Evolutionary conservation across 2,888 invertebrate species (phyloP), one percentile per base, ranked within the genome.

Genomic region (Rhogogaster chlorosoma): DNA sequence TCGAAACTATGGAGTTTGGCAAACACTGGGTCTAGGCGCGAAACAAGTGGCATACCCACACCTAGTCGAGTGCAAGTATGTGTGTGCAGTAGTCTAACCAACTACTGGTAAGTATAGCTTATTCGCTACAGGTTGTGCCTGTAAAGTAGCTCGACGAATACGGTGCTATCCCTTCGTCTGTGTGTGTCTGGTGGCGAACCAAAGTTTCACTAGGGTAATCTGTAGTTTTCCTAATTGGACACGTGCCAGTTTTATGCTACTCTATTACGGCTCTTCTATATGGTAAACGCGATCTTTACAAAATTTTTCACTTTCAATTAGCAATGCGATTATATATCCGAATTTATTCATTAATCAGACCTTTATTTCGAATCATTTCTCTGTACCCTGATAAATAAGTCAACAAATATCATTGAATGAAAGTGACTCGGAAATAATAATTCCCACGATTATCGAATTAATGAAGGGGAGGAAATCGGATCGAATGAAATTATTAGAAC

Each of bases 171-270:
- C n/a, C n/a, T 22, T n/a, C 45, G 26, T 26, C 26, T n/a, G 26
- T 45, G 45, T 45, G 15, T 45, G 22, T 38, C n/a, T n/a, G 32
- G 32, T 36, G 36, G 57, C 29, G 57, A 61, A 18, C 53, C 78
- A 78, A 78, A 78, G 78, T 78, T 78, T 78, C 78, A 78, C 36
- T 36, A 78, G 78, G 77, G 22, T 57, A 78, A 57, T 78, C 78
- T 78, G 36, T 57, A 61, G 78, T 57, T 61, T 61, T 78, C 61
- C 78, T 78, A 78, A 78, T 78, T 78, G 78, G 78, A 78, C 61
- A 78, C 78, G 78, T 57, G 78, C 78, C 78, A 57, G 22, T 61
- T 61, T 78, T 78, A 77, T 38, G 38, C 45, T 57, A 36, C 78
- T 78, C 61, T 32, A 36, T 57, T 61, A 36, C 53, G 61, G 78